phyloP scores from a whole-genome alignment of 2,888 invertebrate species.

The Argynnis bischoffii region DNA sequence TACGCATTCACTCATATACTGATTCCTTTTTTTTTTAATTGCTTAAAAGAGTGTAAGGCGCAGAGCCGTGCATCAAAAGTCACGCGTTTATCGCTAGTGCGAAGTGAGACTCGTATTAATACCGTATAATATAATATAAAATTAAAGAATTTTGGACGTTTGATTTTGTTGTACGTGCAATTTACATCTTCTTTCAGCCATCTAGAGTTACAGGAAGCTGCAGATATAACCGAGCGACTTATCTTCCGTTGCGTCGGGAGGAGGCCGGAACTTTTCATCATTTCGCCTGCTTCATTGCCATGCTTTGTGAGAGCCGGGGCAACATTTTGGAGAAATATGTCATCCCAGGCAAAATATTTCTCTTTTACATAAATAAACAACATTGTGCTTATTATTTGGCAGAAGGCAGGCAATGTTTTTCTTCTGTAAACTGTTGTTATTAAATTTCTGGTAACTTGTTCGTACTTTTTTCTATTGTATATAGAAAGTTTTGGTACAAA shows the following conservation, averaged over 20 bases:
- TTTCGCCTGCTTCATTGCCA: slow-evolving; percentile 29
- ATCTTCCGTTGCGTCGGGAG: slow-evolving; percentile 23
- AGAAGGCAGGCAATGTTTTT: background rate
- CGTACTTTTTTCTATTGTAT: slow-evolving; percentile 1
- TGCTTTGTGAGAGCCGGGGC: slow-evolving; percentile 21
- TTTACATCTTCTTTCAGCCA: slow-evolving; percentile 14
- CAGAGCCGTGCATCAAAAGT: too few relatives aligned
- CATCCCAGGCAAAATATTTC: slow-evolving; percentile 15
- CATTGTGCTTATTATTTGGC: slow-evolving; percentile 14
- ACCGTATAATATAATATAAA: too few relatives aligned
- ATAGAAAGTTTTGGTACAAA: background rate
- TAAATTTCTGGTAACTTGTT: background rate
- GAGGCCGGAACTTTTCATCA: slow-evolving; percentile 36
- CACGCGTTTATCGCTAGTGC: too few relatives aligned
- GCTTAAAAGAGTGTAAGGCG: too few relatives aligned
- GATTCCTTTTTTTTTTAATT: too few relatives aligned
- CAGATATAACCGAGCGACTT: slow-evolving; percentile 32
- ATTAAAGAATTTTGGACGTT: background rate
- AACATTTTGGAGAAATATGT: slow-evolving; percentile 25
- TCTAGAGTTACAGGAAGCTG: slow-evolving; percentile 30
- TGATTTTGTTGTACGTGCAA: slow-evolving; percentile 17
- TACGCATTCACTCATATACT: too few relatives aligned
- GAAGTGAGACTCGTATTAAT: too few relatives aligned
- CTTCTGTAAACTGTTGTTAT: slow-evolving; percentile 1
- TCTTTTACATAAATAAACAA: slow-evolving; percentile 9